A percentile compares a stretch with the other conserved stretches of the same genome.
Evolutionary conservation across 1,140 invertebrate species (phyloP).

Genomic region (Aphaenogaster floridana): DNA sequence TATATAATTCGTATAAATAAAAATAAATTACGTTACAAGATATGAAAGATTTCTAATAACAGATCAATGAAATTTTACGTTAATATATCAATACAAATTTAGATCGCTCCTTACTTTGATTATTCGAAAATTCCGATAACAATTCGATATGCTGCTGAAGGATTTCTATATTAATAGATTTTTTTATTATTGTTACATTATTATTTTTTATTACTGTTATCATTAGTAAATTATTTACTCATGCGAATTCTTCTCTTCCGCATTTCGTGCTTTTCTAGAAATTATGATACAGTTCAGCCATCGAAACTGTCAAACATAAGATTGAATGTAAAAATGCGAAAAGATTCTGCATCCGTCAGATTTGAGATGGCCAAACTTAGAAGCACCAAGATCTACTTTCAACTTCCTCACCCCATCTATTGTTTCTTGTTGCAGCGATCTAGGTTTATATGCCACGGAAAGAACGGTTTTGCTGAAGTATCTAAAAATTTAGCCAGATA

Average conservation of each 20-base stretch:
- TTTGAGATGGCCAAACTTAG: too few species aligned
- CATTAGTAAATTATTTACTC: background rate
- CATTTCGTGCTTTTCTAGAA: background rate
- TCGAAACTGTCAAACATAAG: background rate
- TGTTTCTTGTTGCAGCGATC: too few species aligned
- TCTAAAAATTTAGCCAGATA: too few species aligned
- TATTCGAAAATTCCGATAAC: background rate
- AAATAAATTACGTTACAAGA: background rate
- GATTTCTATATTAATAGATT: background rate
- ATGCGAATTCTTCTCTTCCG: background rate
- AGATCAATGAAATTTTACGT: background rate
- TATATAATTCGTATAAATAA: background rate
- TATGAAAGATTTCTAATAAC: background rate
- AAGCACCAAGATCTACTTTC: too few species aligned
- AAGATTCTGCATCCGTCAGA: too few species aligned
- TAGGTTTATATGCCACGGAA: too few species aligned
- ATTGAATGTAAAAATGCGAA: background rate
- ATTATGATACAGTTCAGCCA: background rate
- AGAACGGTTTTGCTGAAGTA: too few species aligned
- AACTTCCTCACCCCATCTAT: too few species aligned
- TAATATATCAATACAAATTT: background rate
- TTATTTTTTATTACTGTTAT: background rate
- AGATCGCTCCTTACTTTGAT: background rate
- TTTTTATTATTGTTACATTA: background rate
- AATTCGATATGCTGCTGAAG: constrained; percentile 11